A percentile compares a stretch with the other conserved stretches of the same genome.
Evolutionary conservation across 2,797 vertebrate genomes (phyloP).

Genomic region (Melanotaenia boesemani): DNA sequence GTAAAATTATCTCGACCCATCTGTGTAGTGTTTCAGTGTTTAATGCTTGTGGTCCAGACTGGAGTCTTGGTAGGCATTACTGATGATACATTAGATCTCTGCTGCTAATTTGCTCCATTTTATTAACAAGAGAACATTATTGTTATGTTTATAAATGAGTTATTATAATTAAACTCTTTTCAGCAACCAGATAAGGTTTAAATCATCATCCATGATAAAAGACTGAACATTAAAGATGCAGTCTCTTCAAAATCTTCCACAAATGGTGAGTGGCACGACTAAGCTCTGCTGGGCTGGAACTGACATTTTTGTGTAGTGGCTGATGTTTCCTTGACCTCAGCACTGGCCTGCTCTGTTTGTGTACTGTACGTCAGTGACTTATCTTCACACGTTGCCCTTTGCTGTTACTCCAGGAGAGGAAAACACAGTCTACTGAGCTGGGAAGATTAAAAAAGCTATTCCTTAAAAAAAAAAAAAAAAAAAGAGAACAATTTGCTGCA

Average conservation of each 20-base stretch:
- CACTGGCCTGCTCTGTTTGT: slow-evolving; percentile 34
- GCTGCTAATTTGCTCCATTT: neutral
- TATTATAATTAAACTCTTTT: neutral
- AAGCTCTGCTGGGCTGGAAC: slow-evolving; percentile 49
- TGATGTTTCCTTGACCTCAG: slow-evolving; percentile 53
- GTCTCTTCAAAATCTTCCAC: slow-evolving; percentile 38
- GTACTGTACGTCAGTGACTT: slow-evolving; percentile 55
- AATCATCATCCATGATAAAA: neutral
- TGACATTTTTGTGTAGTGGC: slow-evolving; percentile 58
- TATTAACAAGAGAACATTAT: neutral
- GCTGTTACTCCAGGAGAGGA: slow-evolving; percentile 46
- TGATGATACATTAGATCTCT: neutral
- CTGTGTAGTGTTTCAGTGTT: neutral
- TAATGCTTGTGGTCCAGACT: neutral
- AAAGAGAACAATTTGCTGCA: slow-evolving; percentile 18
- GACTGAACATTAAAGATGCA: slow-evolving; percentile 8
- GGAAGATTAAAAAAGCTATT: slow-evolving; percentile 43
- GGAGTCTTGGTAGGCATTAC: neutral
- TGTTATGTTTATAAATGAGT: neutral
- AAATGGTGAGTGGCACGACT: slow-evolving; percentile 28
- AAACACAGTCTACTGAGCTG: slow-evolving; percentile 34
- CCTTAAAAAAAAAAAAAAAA: slow-evolving; percentile 27
- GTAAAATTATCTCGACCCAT: neutral
- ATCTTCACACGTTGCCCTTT: slow-evolving; percentile 68
- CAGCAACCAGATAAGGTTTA: neutral